A percentile compares a stretch with the other conserved stretches of the same genome.
Conservation (phyloP, 1,140 invertebrate species). For the Gryllus bimaculatus region DNA sequence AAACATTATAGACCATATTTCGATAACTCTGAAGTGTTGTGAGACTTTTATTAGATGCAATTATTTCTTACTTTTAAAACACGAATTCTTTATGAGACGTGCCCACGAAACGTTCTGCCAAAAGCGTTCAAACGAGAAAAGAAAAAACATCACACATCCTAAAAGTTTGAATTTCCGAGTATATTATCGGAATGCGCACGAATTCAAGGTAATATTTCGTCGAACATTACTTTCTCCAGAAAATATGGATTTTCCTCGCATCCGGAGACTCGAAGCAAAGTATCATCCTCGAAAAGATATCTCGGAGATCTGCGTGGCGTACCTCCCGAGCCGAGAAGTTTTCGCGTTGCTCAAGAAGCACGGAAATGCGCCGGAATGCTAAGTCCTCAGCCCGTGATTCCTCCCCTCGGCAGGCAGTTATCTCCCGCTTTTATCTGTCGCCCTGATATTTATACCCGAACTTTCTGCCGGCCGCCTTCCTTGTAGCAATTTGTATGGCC, state of each 20-base stretch:
- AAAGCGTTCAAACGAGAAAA: too few species aligned
- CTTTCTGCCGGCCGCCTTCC: not conserved
- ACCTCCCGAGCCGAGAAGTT: not conserved
- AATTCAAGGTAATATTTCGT: too few species aligned
- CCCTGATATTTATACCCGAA: not conserved
- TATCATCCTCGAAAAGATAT: not conserved
- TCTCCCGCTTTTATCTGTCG: slow-evolving; percentile 3
- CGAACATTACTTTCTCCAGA: too few species aligned
- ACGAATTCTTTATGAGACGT: too few species aligned
- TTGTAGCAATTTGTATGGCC: not conserved
- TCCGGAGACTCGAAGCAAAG: not conserved
- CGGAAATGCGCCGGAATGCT: not conserved
- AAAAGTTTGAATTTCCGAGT: too few species aligned
- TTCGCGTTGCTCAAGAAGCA: not conserved
- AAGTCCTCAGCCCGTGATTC: not conserved
- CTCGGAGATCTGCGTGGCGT: not conserved
- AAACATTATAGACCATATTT: too few species aligned
- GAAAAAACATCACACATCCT: too few species aligned
- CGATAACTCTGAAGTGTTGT: too few species aligned
- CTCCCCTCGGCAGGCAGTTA: not conserved
- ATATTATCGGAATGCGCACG: too few species aligned
- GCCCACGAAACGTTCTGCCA: too few species aligned
- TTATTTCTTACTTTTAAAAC: too few species aligned
- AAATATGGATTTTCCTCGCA: not conserved
- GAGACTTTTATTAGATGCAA: too few species aligned